Evolutionary conservation across 2,888 invertebrate genomes (phyloP).

Genomic region (Noctua janthe): DNA sequence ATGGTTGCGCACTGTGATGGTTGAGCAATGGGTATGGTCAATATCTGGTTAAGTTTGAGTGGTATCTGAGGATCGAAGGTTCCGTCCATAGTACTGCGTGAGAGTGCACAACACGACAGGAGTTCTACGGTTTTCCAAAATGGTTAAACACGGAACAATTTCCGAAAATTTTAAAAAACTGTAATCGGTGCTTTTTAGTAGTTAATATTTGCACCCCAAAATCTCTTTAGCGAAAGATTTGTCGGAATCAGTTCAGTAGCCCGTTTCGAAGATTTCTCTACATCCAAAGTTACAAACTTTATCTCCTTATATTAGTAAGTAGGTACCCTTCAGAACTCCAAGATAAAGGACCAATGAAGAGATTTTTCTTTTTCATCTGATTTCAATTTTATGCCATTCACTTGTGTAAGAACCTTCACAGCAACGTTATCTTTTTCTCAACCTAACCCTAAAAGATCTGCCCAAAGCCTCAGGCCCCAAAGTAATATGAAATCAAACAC

Average conservation of each 20-base stretch:
- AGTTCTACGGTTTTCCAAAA: neutral
- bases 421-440: neutral
- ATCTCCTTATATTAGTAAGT: no score
- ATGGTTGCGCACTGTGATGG: slow-evolving; percentile 56
- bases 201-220: neutral
- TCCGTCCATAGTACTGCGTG: slow-evolving; percentile 5
- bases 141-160: neutral
- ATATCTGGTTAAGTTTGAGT: slow-evolving; percentile 2
- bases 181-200: neutral
- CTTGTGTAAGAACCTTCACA: neutral
- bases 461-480: slow-evolving; percentile 47
- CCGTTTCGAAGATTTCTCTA: neutral
- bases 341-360: neutral
- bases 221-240: neutral
- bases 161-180: neutral
- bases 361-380: neutral
- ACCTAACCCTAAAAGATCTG: slow-evolving; percentile 50
- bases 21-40: slow-evolving; percentile 53
- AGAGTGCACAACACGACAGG: neutral
- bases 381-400: neutral
- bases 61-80: neutral
- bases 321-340: neutral
- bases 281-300: neutral
- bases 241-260: neutral
- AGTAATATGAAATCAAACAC: slow-evolving; percentile 68